Evolutionary conservation across 2,797 vertebrate genomes (phyloP), one percentile per base, ranked within the genome.

Genomic region (Poecilia gillii): DNA sequence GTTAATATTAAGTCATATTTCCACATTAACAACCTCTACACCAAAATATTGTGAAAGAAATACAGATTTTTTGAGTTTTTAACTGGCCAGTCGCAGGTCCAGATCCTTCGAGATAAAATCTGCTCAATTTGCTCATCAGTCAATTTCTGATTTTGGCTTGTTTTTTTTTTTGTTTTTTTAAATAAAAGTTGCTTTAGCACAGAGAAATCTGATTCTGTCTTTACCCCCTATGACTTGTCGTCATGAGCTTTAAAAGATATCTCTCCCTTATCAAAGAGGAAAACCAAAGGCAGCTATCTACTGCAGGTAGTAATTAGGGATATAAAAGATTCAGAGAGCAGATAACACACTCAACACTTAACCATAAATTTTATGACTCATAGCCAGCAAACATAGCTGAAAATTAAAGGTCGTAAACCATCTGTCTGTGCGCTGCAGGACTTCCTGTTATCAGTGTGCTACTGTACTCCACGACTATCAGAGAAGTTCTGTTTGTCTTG

Each of bases 391-490:
- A n/a, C 6, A n/a, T 53, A 76, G 16, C 53, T 51, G 81, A 9
- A 3, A 73, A 66, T 3, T 59, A 64, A 51, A 76, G 64, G 55
- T 81, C 43, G 33, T 80, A 12, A 77, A 79, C 25, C 39, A 2
- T 39, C 51, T 72, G 55, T 25, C 9, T 76, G 64, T 76, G 47
- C 31, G 70, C 68, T 73, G 76, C 62, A 46, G 39, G 59, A 73
- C 81, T 79, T 74, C 11, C 53, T 74, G 5, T 47, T 62, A 76
- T 72, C 70, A 33, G n/a, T 73, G 0, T 46, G 33, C 73, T 25
- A 46, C 23, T 78, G 11, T 72, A 28, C 33, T 73, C 20, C 49
- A 85, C 79, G 77, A 79, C 74, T 81, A 76, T 72, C 76, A 74
- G 8, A 55, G n/a, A 43, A 86, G 68, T 51, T 46, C 77, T 39